Conservation (phyloP, 2,113 vertebrate species). For the Talpa occidentalis region DNA sequence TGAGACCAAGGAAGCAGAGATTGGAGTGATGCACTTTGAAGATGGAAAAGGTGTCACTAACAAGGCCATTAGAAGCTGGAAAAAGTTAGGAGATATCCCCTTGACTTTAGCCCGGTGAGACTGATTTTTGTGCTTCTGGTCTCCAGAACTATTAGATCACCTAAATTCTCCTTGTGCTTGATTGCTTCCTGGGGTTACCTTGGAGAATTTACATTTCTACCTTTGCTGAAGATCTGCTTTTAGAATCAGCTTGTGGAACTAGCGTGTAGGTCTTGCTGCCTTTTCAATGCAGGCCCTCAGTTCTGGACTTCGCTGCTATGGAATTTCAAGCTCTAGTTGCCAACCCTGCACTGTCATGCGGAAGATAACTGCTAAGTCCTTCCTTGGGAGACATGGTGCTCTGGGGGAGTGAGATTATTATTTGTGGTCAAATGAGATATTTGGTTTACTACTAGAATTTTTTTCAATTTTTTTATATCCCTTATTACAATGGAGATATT, state of each 20-base stretch:
- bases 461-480: background rate
- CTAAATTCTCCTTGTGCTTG: background rate
- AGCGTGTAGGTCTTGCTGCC: background rate
- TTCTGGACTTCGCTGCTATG: background rate
- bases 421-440: slow-evolving; percentile 40
- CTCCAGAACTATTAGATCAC: background rate
- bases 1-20: background rate
- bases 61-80: background rate
- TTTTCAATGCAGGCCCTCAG: background rate
- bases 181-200: background rate
- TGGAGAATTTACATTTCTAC: background rate
- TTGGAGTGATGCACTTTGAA: background rate
- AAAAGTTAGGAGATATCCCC: too few relatives aligned
- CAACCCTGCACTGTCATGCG: background rate
- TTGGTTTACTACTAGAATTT: background rate
- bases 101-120: background rate
- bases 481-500: background rate
- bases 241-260: background rate
- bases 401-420: background rate
- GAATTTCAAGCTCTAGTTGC: background rate
- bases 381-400: background rate
- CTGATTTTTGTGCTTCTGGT: background rate
- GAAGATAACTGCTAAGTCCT: background rate
- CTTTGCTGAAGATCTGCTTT: background rate
- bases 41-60: background rate